These are phyloP conservation scores for Drosophila grimshawi DNA, from an alignment of 1,140 invertebrate species.

Conservation along the genomic window DNA sequence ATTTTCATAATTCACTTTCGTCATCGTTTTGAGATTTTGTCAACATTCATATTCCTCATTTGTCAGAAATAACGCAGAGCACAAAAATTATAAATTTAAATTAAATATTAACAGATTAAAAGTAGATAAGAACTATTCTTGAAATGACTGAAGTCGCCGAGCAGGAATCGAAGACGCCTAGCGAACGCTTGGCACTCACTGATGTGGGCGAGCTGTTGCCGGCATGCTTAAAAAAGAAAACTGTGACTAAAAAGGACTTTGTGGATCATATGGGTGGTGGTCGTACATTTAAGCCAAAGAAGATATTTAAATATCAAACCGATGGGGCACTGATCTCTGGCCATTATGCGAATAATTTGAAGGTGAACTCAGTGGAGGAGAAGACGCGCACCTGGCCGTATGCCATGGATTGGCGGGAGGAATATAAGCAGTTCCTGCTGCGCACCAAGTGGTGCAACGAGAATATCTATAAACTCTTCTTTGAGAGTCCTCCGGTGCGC, in stretches of 20 bases:
- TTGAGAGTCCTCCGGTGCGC: constrained; percentile 50
- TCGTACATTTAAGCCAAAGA: constrained; percentile 2
- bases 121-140: not conserved
- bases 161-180: not conserved
- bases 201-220: constrained; percentile 43
- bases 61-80: not conserved
- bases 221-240: constrained; percentile 16
- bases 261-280: constrained; percentile 42
- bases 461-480: constrained; percentile 60
- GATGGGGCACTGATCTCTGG: constrained; percentile 57
- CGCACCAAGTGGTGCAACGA: constrained; percentile 68
- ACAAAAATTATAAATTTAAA: constrained; percentile 9
- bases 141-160: constrained; percentile 8
- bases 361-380: constrained; percentile 26
- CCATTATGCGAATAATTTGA: constrained; percentile 56
- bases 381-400: constrained; percentile 58
- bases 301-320: constrained; percentile 25
- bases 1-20: no score
- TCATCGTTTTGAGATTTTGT: no score
- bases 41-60: not conserved
- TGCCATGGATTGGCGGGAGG: constrained; percentile 68
- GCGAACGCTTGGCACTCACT: constrained; percentile 10
- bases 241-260: constrained; percentile 34
- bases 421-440: constrained; percentile 56
- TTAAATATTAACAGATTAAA: not conserved